These are phyloP conservation scores for Adineta ricciae DNA, from an alignment of 2,888 invertebrate species.

Conservation along the genomic window DNA sequence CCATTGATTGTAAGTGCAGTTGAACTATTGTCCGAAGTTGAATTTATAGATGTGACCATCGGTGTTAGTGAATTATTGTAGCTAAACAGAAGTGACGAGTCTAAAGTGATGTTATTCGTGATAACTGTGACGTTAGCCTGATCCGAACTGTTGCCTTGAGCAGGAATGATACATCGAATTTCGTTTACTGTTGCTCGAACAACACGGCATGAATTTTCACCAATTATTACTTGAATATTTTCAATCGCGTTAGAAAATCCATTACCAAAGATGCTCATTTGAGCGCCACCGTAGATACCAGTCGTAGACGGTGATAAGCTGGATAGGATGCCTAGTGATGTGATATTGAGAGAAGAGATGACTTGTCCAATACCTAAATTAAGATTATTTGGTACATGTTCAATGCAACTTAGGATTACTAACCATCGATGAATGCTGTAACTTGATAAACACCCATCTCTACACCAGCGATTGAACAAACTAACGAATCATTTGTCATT, in stretches of 20 bases:
- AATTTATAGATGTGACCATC: background rate
- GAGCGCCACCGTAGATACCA: conserved; percentile 23
- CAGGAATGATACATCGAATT: conserved; percentile 20
- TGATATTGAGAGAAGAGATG: background rate
- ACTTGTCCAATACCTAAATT: background rate
- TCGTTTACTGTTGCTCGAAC: background rate
- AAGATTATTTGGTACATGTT: too few species aligned
- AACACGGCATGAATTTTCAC: conserved; percentile 2
- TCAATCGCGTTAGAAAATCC: background rate
- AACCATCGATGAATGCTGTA: background rate
- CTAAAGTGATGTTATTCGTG: background rate
- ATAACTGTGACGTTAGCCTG: background rate
- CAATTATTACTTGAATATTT: background rate
- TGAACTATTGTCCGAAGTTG: background rate
- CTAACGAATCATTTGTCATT: background rate
- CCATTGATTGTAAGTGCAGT: background rate
- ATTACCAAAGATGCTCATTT: conserved; percentile 26
- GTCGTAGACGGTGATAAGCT: background rate
- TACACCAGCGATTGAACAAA: background rate
- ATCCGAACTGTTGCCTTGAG: background rate
- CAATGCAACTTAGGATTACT: too few species aligned
- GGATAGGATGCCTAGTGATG: background rate
- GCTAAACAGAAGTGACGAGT: background rate
- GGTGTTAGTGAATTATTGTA: background rate
- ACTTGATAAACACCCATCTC: background rate